These are phyloP conservation scores for Trochalopteron elliotii DNA, from an alignment of 2,113 vertebrate species.

Conservation along the genomic window DNA sequence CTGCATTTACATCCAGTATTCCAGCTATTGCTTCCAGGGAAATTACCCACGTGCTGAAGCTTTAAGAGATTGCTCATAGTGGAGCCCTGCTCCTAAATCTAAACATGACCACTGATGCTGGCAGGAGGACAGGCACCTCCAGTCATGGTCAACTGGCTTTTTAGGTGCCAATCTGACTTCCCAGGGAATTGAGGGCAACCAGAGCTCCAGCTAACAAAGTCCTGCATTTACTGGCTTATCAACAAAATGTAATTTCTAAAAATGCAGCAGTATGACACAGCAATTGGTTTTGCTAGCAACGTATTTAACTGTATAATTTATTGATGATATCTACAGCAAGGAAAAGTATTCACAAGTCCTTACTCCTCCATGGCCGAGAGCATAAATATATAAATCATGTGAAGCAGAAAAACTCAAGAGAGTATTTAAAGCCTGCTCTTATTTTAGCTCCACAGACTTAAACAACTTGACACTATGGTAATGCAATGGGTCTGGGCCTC, in stretches of 20 bases:
- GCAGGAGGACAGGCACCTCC: not conserved
- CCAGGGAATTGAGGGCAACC: not conserved
- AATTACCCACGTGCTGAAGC: not conserved
- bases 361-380: not conserved
- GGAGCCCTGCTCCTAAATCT: not conserved
- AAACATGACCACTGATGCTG: fast-evolving
- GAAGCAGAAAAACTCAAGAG: not conserved
- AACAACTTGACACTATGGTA: not conserved
- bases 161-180: not conserved
- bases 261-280: not conserved
- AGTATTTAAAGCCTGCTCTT: not conserved
- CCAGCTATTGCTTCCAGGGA: not conserved
- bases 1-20: not conserved
- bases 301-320: not conserved
- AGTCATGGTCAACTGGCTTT: not conserved
- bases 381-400: not conserved
- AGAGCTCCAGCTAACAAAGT: not conserved
- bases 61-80: not conserved
- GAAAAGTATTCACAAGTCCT: not conserved
- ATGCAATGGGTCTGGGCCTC: constrained; percentile 39
- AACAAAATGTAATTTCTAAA: not conserved
- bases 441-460: not conserved
- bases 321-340: not conserved
- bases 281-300: not conserved
- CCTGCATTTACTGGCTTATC: not conserved